A percentile compares a stretch with the other conserved stretches of the same genome.
Conservation (phyloP, 2,113 vertebrate genomes). For the Leucoraja erinaceus region DNA sequence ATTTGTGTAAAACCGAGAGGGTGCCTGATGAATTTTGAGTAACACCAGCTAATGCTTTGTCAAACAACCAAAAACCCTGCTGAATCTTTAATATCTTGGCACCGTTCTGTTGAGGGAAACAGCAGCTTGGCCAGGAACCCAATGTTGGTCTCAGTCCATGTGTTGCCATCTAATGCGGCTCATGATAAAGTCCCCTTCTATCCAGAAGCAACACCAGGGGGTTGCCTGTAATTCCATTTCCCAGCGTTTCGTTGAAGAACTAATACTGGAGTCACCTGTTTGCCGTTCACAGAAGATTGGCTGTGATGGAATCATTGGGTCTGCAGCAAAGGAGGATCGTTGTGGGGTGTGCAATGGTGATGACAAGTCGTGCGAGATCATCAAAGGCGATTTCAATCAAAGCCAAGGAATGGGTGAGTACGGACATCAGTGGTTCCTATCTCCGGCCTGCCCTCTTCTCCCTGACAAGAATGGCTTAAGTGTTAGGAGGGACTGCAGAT, state of each 20-base stretch:
- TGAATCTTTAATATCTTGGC: not conserved
- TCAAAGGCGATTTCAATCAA: constrained; percentile 93
- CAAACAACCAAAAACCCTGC: not conserved
- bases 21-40: not conserved
- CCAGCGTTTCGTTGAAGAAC: not conserved
- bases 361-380: constrained; percentile 82
- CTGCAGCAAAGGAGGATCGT: constrained; percentile 81
- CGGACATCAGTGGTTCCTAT: not conserved
- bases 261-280: constrained; percentile 50
- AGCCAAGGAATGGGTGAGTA: constrained; percentile 84
- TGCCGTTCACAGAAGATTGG: constrained; percentile 76
- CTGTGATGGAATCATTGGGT: constrained; percentile 88
- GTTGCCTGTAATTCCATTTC: not conserved
- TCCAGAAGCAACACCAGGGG: not conserved
- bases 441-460: not conserved
- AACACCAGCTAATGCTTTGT: not conserved
- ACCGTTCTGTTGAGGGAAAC: not conserved
- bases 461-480: not conserved
- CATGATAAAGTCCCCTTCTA: not conserved
- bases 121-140: not conserved
- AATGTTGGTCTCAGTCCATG: not conserved
- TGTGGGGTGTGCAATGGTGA: constrained; percentile 89
- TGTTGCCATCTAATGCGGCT: not conserved
- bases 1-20: not conserved
- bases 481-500: not conserved